Conservation (phyloP, 2,888 invertebrate species). For the Pseudococcus longispinus region DNA sequence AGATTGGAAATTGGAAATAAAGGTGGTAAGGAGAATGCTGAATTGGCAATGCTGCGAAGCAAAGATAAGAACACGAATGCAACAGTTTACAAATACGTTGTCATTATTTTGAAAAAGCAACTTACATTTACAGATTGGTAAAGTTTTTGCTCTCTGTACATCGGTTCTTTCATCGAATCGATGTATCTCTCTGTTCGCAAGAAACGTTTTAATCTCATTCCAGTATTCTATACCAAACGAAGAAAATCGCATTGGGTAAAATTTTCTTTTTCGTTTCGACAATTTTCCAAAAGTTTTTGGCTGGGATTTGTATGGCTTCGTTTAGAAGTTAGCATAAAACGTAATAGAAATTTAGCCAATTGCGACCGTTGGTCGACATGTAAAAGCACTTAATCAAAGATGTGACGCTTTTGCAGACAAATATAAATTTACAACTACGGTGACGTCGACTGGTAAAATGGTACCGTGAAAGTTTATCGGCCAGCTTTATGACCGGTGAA, state of each 20-base stretch:
- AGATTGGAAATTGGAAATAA: not conserved
- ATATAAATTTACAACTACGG: not conserved
- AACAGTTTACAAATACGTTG: constrained; percentile 9
- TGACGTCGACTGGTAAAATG: not conserved
- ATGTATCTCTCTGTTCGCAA: too few relatives aligned
- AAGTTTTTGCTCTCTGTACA: not conserved
- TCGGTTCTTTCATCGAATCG: not conserved
- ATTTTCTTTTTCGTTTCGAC: not conserved
- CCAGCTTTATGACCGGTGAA: not conserved
- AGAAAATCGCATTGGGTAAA: not conserved
- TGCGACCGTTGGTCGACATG: constrained; percentile 3
- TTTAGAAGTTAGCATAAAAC: not conserved
- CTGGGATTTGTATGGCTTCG: not conserved
- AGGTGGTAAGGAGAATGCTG: not conserved
- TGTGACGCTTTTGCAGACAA: not conserved
- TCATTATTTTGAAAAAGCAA: not conserved
- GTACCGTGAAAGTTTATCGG: not conserved
- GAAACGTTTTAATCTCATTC: not conserved
- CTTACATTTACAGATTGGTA: not conserved
- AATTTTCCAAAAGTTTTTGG: not conserved
- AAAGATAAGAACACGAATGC: not conserved
- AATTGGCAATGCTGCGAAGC: not conserved
- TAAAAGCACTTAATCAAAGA: constrained; percentile 22
- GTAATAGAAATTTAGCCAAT: not conserved
- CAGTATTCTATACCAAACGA: not conserved